Conservation (phyloP, 2,113 vertebrate species). For the Trachemys scripta region DNA sequence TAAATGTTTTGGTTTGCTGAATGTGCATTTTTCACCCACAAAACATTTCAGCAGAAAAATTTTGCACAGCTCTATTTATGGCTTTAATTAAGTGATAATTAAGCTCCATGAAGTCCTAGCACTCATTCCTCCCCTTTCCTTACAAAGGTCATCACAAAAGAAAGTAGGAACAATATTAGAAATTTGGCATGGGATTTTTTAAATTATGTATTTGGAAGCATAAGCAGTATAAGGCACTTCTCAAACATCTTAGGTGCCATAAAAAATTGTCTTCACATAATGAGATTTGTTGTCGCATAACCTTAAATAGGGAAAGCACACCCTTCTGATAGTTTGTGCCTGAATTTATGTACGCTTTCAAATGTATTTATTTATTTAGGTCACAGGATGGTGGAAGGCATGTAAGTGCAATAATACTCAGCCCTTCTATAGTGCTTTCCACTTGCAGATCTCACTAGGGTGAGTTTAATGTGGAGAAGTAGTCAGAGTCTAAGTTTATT, state of each 20-base stretch:
- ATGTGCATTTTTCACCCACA: background rate
- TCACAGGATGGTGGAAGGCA: background rate
- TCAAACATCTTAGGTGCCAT: background rate
- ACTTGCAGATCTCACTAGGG: background rate
- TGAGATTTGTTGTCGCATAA: background rate
- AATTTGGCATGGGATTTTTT: background rate
- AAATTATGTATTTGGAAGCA: background rate
- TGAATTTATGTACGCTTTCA: background rate
- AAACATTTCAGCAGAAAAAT: background rate
- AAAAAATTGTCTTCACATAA: background rate
- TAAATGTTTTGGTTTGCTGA: background rate
- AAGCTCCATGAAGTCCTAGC: background rate
- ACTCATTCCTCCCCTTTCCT: background rate
- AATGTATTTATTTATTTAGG: background rate
- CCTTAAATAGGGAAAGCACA: background rate
- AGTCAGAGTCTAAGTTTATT: background rate
- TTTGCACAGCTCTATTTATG: background rate
- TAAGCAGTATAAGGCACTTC: background rate
- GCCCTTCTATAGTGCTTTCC: background rate
- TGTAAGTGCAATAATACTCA: background rate
- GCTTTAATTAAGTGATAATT: background rate
- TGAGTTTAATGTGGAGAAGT: constrained; percentile 22
- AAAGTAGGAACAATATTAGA: background rate
- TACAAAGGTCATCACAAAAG: rapidly evolving
- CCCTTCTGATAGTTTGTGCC: background rate